A percentile compares a stretch with the other conserved stretches of the same genome.
Conservation (phyloP, 1,140 invertebrate genomes). For the Trichonephila inaurata region DNA sequence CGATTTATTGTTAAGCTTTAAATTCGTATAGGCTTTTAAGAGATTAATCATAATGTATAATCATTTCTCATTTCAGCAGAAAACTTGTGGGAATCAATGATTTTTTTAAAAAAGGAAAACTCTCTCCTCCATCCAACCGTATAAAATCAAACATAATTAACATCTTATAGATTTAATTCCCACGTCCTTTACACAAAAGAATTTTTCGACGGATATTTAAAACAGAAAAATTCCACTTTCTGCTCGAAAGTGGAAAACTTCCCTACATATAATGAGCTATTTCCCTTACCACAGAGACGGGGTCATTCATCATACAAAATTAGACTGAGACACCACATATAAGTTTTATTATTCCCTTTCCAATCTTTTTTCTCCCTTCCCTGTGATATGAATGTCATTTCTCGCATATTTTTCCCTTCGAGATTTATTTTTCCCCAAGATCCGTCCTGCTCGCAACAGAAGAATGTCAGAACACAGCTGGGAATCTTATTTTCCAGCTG, state of each 20-base stretch:
- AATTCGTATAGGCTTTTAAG: background rate
- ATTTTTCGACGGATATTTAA: background rate
- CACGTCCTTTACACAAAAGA: background rate
- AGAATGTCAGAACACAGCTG: background rate
- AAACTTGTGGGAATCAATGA: background rate
- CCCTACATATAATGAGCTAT: background rate
- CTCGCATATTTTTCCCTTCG: slow-evolving; percentile 8
- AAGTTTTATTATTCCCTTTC: slow-evolving; percentile 2
- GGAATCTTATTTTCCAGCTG: slow-evolving; percentile 13
- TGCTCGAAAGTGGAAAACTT: background rate
- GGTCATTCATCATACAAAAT: slow-evolving; percentile 30
- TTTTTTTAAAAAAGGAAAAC: background rate
- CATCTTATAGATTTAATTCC: slow-evolving; percentile 1
- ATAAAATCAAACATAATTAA: background rate
- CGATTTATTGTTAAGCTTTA: background rate
- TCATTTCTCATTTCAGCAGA: background rate
- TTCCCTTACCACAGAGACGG: background rate
- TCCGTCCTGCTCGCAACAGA: background rate
- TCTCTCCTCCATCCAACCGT: background rate
- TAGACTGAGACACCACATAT: background rate
- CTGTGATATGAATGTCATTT: slow-evolving; percentile 38
- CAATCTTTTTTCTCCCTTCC: background rate
- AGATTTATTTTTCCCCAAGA: slow-evolving; percentile 15
- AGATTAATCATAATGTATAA: background rate
- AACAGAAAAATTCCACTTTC: background rate